phyloP scores from a whole-genome alignment of 2,797 vertebrate genomes.

The Eidolon dupreanum region DNA sequence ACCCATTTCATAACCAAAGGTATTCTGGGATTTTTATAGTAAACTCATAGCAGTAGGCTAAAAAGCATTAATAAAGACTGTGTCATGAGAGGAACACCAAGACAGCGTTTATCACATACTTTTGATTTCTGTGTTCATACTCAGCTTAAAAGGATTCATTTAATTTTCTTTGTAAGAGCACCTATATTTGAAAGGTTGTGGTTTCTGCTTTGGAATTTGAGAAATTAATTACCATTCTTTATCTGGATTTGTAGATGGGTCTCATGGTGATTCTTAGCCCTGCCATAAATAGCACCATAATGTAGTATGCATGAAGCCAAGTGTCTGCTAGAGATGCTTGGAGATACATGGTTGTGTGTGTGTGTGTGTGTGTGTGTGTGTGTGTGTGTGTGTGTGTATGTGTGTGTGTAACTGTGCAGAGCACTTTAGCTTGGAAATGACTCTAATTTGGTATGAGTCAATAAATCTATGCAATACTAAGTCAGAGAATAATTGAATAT shows the following conservation, averaged over 20 bases:
- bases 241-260: background rate
- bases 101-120: rapidly evolving
- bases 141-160: background rate
- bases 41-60: background rate
- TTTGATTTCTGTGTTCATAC: background rate
- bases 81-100: background rate
- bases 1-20: background rate
- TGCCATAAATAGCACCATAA: background rate
- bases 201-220: background rate
- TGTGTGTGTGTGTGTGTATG: background rate
- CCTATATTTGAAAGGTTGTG: background rate
- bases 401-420: background rate
- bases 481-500: background rate
- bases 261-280: background rate
- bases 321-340: background rate
- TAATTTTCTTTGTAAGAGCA: background rate
- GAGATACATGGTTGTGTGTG: background rate
- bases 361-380: too few species aligned
- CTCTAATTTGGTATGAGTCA: background rate
- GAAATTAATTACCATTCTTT: background rate
- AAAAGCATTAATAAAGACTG: background rate
- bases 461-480: background rate
- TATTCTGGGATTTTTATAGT: background rate
- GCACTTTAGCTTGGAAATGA: background rate
- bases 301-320: background rate